These are phyloP conservation scores for Lepus timidus DNA, from an alignment of 2,113 vertebrate species.

Conservation along the genomic window DNA sequence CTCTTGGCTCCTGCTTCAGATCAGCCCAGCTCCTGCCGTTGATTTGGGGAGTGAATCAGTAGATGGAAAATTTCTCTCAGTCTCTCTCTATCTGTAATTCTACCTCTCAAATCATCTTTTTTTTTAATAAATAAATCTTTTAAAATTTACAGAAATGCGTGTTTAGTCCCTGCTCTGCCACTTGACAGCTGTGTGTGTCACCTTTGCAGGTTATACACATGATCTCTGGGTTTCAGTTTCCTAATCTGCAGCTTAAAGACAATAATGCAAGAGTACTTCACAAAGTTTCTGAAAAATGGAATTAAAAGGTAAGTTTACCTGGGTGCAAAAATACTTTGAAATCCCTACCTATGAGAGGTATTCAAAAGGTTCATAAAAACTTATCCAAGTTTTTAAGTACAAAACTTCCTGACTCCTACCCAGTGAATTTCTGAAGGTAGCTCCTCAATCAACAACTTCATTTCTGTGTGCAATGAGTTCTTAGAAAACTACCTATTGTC, in stretches of 20 bases:
- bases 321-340: too few relatives aligned
- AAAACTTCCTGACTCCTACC: background rate
- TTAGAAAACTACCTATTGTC: constrained; percentile 38
- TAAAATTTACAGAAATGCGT: background rate
- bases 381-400: background rate
- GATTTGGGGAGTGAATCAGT: too few relatives aligned
- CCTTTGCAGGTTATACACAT: background rate
- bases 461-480: background rate
- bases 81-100: too few relatives aligned
- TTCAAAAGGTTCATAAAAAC: too few relatives aligned
- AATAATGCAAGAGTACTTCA: background rate
- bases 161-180: background rate
- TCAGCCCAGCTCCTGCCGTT: too few relatives aligned
- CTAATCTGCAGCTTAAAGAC: background rate
- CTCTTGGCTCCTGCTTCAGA: too few relatives aligned
- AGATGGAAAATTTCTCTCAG: too few relatives aligned
- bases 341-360: too few relatives aligned
- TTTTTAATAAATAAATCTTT: too few relatives aligned
- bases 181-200: background rate
- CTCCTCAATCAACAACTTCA: background rate
- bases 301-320: too few relatives aligned
- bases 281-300: too few relatives aligned
- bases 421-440: background rate
- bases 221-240: background rate
- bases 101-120: too few relatives aligned